Evolutionary conservation across 2,888 invertebrate species (phyloP), one percentile per base, ranked within the genome.

Genomic region (Magallana nippona): DNA sequence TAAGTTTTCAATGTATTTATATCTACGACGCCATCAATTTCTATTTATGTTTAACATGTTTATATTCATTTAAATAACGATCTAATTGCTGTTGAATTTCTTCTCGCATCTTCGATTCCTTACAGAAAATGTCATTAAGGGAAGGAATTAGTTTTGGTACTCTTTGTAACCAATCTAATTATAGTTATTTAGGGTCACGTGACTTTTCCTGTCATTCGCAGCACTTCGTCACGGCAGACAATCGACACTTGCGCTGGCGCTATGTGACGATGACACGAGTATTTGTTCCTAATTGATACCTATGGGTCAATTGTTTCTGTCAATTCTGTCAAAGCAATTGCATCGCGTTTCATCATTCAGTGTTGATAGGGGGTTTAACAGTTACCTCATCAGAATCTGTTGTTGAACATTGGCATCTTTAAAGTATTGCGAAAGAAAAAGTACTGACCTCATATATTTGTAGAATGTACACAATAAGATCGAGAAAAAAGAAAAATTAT

Each of bases 231-330:
- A 71, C 32, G 71, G 13, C 71, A 71, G 32, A 71, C 71, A 32
- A 32, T 22, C 71, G 71, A 13, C 10, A 32, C 22, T 22, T 15
- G 71, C 22, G 32, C 15, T 13, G 27, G 27, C 71, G 13, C 32
- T 32, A 5, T 5, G 71, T 71, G 71, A 71, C 13, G 71, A 32
- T 71, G 71, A 71, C 71, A 71, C 71, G 71, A 22, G 22, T 71
- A 2, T 71, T 22, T 32, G 15, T 22, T 27, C 13, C 32, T 71
- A 71, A 71, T 71, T 71, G 71, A 71, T 71, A 71, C 71, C 32
- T 19, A 71, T 71, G 71, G 71, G 71, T 71, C 71, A 71, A 71
- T 71, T 5, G 32, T 32, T 71, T 27, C 71, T 27, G 71, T 71
- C 71, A 27, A 71, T 71, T 27, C 71, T 27, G 71, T 71, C 71